Conservation (phyloP, 2,113 vertebrate genomes). For the Trematomus loennbergii region DNA sequence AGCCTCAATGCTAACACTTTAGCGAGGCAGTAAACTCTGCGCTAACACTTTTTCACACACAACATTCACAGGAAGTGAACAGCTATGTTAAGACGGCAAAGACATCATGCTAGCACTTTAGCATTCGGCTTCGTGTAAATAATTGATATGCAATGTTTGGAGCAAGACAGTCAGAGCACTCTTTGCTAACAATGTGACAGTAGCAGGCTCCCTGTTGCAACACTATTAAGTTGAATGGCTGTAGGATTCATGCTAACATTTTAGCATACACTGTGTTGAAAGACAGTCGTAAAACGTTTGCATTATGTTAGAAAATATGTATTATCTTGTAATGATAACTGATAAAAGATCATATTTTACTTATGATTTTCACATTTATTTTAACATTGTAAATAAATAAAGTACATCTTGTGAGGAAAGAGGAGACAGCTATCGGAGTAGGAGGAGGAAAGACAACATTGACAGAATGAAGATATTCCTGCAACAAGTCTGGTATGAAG, state of each 20-base stretch:
- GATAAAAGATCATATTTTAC: conserved; percentile 9
- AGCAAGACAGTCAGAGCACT: no score
- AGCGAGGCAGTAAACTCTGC: background rate
- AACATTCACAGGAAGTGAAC: background rate
- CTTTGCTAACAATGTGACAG: no score
- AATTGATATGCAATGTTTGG: no score
- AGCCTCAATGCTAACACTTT: background rate
- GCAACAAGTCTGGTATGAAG: background rate
- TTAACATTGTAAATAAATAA: background rate
- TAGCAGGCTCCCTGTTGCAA: no score
- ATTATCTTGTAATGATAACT: conserved; percentile 1
- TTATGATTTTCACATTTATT: conserved; percentile 1
- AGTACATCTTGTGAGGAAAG: background rate
- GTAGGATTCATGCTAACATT: background rate
- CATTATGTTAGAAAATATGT: background rate
- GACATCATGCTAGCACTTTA: no score
- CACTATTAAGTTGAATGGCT: no score
- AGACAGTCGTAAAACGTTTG: no score
- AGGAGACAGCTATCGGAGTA: background rate
- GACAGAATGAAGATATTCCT: conserved; percentile 11
- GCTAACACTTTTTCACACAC: background rate
- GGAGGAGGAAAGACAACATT: conserved; percentile 16
- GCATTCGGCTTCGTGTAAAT: background rate
- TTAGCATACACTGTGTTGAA: background rate
- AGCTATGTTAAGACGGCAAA: no score